phyloP scores from a whole-genome alignment of 2,888 invertebrate genomes.

The Craniophora ligustri region DNA sequence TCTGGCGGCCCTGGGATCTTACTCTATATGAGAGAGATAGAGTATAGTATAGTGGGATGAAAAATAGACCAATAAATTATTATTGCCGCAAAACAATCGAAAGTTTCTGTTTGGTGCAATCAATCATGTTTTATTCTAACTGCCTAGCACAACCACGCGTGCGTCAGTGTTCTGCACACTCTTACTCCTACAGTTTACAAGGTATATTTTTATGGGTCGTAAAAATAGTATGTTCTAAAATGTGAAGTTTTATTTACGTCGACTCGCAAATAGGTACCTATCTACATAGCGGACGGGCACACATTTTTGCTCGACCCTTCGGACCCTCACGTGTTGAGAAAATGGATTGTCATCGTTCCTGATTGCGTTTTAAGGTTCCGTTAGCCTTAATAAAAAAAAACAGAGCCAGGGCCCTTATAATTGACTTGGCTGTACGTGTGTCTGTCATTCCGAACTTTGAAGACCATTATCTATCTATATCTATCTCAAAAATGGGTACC shows the following conservation, averaged over 20 bases:
- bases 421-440: too few species aligned
- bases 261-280: not conserved
- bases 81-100: constrained; percentile 40
- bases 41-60: constrained; percentile 6
- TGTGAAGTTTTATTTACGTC: constrained; percentile 4
- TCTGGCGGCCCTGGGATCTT: too few species aligned
- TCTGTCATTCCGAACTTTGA: too few species aligned
- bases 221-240: constrained; percentile 22
- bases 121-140: constrained; percentile 44
- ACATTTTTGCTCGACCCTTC: constrained; percentile 21
- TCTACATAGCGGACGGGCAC: constrained; percentile 3
- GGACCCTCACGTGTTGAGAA: constrained; percentile 7
- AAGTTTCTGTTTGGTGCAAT: constrained; percentile 40
- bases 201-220: constrained; percentile 44
- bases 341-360: constrained; percentile 15
- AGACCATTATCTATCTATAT: too few species aligned
- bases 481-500: too few species aligned
- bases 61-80: constrained; percentile 36
- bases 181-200: too few species aligned
- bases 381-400: too few species aligned
- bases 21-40: too few species aligned
- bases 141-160: constrained; percentile 17
- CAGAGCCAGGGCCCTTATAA: too few species aligned
- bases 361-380: too few species aligned
- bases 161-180: constrained; percentile 32